phyloP scores from a whole-genome alignment of 2,888 invertebrate genomes.

The Melipona bicolor region DNA sequence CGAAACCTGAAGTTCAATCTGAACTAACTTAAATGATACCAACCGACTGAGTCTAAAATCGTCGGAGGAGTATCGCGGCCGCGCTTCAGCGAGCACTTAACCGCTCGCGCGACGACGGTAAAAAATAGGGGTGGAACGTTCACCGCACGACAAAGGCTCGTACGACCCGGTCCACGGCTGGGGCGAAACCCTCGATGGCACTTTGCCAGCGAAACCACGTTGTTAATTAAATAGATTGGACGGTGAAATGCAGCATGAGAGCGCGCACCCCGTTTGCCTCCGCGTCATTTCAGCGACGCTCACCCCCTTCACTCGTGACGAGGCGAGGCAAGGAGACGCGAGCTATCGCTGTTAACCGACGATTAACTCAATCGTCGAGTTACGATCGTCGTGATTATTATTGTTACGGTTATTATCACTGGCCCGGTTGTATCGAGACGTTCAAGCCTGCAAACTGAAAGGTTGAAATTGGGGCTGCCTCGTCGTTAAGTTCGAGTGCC shows the following conservation, averaged over 20 bases:
- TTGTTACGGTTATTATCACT: constrained; percentile 41
- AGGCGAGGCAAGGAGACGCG: constrained; percentile 2
- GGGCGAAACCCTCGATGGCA: constrained; percentile 7
- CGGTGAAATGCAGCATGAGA: neutral
- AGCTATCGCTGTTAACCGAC: constrained; percentile 16
- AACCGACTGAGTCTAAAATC: neutral
- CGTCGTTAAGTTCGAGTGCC: neutral
- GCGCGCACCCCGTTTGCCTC: constrained; percentile 5
- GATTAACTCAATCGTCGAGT: constrained; percentile 31
- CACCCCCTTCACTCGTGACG: too few relatives aligned
- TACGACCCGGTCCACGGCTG: neutral
- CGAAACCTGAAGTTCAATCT: too few relatives aligned
- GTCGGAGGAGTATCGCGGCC: too few relatives aligned
- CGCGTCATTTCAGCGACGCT: neutral
- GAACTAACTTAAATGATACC: too few relatives aligned
- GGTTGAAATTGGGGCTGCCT: neutral
- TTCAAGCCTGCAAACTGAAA: neutral
- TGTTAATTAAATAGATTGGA: constrained; percentile 38
- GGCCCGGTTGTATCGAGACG: neutral
- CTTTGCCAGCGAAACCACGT: constrained; percentile 12
- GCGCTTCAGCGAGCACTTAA: too few relatives aligned
- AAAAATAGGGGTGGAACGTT: neutral
- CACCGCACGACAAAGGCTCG: constrained; percentile 22
- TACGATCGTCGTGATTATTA: constrained; percentile 25
- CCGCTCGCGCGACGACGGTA: neutral